Percentiles rank a stretch among this genome's conserved stretches.
Evolutionary conservation across 1,140 invertebrate genomes (phyloP).

Genomic region (Phenacoccus solenopsis): DNA sequence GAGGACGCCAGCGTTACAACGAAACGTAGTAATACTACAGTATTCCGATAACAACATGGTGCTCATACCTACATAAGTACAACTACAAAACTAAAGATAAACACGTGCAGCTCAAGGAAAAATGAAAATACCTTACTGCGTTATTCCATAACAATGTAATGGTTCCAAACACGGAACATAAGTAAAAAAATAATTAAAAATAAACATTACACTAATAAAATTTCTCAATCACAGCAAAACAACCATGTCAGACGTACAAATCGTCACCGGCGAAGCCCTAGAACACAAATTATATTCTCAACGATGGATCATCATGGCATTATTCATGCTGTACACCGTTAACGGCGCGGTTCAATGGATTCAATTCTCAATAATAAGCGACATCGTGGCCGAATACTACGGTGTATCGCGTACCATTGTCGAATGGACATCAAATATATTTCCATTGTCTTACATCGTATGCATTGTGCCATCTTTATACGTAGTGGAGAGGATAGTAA

Average conservation of each 20-base stretch:
- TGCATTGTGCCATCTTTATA: constrained; percentile 92
- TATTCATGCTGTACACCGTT: constrained; percentile 85
- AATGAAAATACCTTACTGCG: too few relatives aligned
- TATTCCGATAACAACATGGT: too few relatives aligned
- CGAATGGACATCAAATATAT: constrained; percentile 95
- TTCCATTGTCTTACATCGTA: constrained; percentile 92
- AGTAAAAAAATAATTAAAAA: too few relatives aligned
- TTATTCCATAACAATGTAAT: too few relatives aligned
- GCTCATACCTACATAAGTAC: too few relatives aligned
- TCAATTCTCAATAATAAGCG: constrained; percentile 75
- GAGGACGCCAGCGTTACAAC: too few relatives aligned
- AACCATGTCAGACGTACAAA: neutral
- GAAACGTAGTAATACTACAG: too few relatives aligned
- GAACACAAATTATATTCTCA: constrained; percentile 43
- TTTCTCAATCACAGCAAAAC: too few relatives aligned
- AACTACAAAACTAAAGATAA: too few relatives aligned
- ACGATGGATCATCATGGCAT: constrained; percentile 73
- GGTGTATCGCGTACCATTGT: constrained; percentile 57
- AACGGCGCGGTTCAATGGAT: constrained; percentile 85
- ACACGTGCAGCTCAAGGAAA: too few relatives aligned
- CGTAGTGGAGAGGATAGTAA: constrained; percentile 77
- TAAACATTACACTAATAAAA: too few relatives aligned
- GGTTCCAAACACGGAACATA: too few relatives aligned
- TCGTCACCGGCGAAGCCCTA: neutral
- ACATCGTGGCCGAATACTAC: constrained; percentile 61